These are phyloP conservation scores for Idaea dimidiata DNA, from an alignment of 2,888 invertebrate species.

Conservation along the genomic window DNA sequence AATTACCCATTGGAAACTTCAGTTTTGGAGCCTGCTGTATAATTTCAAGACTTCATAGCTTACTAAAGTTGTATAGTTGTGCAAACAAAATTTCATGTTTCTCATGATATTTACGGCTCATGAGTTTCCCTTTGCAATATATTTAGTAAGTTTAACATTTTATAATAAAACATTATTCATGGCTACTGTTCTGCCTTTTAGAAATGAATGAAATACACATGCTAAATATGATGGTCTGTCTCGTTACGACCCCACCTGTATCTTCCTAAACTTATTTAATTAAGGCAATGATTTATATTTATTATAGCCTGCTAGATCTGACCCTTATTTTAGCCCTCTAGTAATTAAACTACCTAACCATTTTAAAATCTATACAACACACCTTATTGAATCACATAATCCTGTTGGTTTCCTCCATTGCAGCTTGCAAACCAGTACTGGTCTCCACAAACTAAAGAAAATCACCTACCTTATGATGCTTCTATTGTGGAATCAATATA, in stretches of 20 bases:
- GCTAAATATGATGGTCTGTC: not conserved
- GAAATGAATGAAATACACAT: not conserved
- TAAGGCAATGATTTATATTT: not conserved
- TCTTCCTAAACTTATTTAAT: not conserved
- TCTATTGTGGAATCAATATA: slow-evolving; percentile 94
- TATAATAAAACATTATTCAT: not conserved
- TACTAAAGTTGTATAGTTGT: not conserved
- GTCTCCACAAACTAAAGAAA: slow-evolving; percentile 90
- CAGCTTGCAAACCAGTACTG: slow-evolving; percentile 96
- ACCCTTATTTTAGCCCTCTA: slow-evolving; percentile 53
- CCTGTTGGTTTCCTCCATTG: slow-evolving; percentile 61
- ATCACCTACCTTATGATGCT: slow-evolving; percentile 87
- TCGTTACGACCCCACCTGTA: not conserved
- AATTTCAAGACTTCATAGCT: not conserved
- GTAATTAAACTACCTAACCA: slow-evolving; percentile 39
- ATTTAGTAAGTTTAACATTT: not conserved
- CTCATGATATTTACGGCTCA: not conserved
- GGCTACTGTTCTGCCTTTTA: not conserved
- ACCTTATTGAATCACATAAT: slow-evolving; percentile 69
- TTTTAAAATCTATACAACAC: slow-evolving; percentile 65
- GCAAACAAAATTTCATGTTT: not conserved
- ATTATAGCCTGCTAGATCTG: not conserved
- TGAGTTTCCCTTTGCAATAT: not conserved
- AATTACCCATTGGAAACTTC: not conserved
- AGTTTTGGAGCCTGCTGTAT: not conserved